These are phyloP conservation scores for Condylostylus longicornis DNA, from an alignment of 1,140 invertebrate species.

Conservation along the genomic window DNA sequence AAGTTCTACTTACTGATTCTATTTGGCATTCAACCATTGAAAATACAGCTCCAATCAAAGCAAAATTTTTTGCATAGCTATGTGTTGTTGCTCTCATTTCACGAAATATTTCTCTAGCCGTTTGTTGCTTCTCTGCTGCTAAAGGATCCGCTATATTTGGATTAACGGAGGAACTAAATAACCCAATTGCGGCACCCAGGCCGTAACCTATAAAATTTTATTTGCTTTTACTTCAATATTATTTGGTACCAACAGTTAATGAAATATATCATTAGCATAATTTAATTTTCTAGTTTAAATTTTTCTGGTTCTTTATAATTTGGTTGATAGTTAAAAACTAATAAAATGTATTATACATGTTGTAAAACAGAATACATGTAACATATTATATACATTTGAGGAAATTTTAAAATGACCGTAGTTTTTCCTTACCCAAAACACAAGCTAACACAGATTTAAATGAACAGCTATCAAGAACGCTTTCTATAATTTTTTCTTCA, in stretches of 20 bases:
- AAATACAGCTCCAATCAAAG: constrained; percentile 83
- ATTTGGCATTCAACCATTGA: constrained; percentile 83
- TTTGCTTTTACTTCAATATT: no score
- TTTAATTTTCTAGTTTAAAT: no score
- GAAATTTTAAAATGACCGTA: no score
- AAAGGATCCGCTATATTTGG: constrained; percentile 58
- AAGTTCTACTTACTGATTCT: constrained; percentile 52
- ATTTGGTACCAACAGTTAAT: no score
- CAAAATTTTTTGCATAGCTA: constrained; percentile 96
- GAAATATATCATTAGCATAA: no score
- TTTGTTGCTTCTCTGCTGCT: constrained; percentile 62
- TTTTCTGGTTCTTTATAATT: no score
- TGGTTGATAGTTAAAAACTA: no score
- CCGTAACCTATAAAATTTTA: constrained; percentile 73
- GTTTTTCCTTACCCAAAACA: constrained; percentile 54
- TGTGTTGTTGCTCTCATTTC: constrained; percentile 87
- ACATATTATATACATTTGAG: no score
- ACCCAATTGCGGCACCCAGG: constrained; percentile 79
- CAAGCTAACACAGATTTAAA: constrained; percentile 85
- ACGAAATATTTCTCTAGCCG: constrained; percentile 62
- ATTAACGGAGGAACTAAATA: constrained; percentile 91
- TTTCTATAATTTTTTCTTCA: constrained; percentile 77
- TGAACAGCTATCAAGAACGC: constrained; percentile 75
- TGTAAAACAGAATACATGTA: no score
- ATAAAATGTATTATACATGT: no score